Base-by-base conservation (phyloP, 1,140 invertebrate genomes). In the Conus betulinus region DNA sequence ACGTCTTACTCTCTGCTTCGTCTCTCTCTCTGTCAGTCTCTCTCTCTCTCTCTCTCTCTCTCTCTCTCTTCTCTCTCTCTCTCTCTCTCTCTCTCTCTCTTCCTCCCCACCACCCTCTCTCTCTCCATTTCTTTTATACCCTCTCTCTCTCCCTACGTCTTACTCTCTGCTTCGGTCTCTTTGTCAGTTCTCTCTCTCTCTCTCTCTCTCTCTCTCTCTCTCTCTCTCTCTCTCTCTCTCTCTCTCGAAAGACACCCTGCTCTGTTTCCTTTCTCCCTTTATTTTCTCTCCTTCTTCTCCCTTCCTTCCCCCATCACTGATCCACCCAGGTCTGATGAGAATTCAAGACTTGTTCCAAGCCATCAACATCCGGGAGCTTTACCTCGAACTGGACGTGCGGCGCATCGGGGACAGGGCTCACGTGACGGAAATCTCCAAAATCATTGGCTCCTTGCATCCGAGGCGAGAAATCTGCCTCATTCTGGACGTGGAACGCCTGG, bases 271-370 rank as follows among this genome's bases (percentile, higher is more conserved):
- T 74, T 74, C 25, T 23, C 23, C 20, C 25, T 20, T 74, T 74
- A 11, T 39, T 74, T 74, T 25, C 71, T 25, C 39, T 39, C 39
- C 39, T 39, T 39, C 39, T 13, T 1, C 13, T 67, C 13, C 60
- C 60, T 67, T 67, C 13, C 13, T 67, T 1, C 11, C 60, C 60
- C 39, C 39, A 39, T 39, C 39, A 8, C 20, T 25, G 8, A 39
- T 39, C 39, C 51, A 10, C 84, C 11, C 57, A 89, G 89, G 89
- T 23, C 57, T 89, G 17, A 89, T 89, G 89, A 27, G 89, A 57
- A 87, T 89, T 10, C 89, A 89, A 79, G 89, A 89, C 52, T 39
- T 89, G 52, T 89, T 89, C 86, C 89, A 89, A 23, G 87, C 85
- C 39, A 78, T 89, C 52, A 89, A 89, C 83, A 76, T 74, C 25